A percentile compares a stretch with the other conserved stretches of the same genome.
phyloP scores from a whole-genome alignment of 2,113 vertebrate species.

The Callaeas wilsoni region DNA sequence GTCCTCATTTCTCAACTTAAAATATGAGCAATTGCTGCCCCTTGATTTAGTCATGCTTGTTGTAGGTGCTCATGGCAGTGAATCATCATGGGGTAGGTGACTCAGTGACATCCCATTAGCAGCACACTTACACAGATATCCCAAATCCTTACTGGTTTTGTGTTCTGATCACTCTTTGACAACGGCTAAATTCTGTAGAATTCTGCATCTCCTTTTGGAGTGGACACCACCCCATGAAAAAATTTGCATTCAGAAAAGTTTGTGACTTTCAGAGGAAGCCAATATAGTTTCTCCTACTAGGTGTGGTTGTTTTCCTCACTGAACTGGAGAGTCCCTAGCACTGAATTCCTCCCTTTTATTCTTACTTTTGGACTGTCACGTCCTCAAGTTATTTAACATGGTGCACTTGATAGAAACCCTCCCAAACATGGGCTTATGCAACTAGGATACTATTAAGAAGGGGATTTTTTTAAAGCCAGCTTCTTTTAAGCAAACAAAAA shows the following conservation, averaged over 20 bases:
- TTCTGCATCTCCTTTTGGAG: not conserved
- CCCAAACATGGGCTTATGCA: not conserved
- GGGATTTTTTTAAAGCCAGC: not conserved
- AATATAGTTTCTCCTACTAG: not conserved
- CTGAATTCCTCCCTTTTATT: not conserved
- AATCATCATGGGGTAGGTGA: not conserved
- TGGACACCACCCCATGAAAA: not conserved
- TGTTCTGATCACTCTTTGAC: not conserved
- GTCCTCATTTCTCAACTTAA: not conserved
- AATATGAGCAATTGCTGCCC: not conserved
- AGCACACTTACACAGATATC: not conserved
- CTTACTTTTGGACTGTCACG: not conserved
- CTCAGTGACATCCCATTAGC: not conserved
- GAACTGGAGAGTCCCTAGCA: not conserved
- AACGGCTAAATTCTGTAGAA: not conserved
- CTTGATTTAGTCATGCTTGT: not conserved
- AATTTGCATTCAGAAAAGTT: not conserved
- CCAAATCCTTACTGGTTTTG: not conserved
- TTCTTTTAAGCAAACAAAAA: slow-evolving; percentile 64
- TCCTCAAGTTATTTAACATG: not conserved
- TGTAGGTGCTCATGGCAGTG: not conserved
- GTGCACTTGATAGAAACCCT: not conserved
- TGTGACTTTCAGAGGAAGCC: not conserved
- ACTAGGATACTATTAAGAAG: not conserved
- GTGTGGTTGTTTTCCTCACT: not conserved